Base-by-base conservation (phyloP, 2,888 invertebrate species). In the Phaonia tiefii region DNA sequence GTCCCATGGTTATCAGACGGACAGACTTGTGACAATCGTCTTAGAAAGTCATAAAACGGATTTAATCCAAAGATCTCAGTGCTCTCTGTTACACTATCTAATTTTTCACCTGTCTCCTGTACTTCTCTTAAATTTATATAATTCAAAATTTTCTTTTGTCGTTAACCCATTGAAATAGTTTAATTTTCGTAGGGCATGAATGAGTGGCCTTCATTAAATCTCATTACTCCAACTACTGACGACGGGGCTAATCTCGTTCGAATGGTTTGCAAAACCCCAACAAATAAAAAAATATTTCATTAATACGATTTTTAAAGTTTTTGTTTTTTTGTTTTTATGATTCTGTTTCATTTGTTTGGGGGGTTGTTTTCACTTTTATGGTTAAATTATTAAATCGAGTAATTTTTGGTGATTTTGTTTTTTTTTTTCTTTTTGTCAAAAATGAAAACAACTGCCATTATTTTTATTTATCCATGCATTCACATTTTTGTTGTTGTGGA, bases 161-260 rank as follows among this genome's bases (percentile, higher is more conserved):
- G 44, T 31, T 22, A 11, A 20, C 10, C 15, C 31, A 60, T 71
- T 60, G 60, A 11, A 31, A 60, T 31, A 22, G 42, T n/a, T 71
- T 49, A 1, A 5, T 8, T 58, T 42, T 70, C 17, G 31, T 44
- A n/a, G 44, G 15, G 31, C 37, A 46, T 25, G 22, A 22, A 31
- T n/a, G n/a, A 71, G 26, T 63, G 65, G 56, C 65, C 73, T 73
- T 73, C 54, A 66, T 56, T 56, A 54, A 51, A 17, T 22, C 31
- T 37, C n/a, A n/a, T n/a, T n/a, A n/a, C 17, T 49, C 15, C 15
- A 15, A 15, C 7, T 15, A 49, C 17, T 15, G 7, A 15, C 17
- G 49, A 17, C 15, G n/a, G 4, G 3, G 31, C 31, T 31, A 20
- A 17, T 51, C 11, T 56, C 11, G 17, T n/a, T 60, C 20, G n/a